Evolutionary conservation across 2,888 invertebrate genomes (phyloP).

Genomic region (Diarsia brunnea): DNA sequence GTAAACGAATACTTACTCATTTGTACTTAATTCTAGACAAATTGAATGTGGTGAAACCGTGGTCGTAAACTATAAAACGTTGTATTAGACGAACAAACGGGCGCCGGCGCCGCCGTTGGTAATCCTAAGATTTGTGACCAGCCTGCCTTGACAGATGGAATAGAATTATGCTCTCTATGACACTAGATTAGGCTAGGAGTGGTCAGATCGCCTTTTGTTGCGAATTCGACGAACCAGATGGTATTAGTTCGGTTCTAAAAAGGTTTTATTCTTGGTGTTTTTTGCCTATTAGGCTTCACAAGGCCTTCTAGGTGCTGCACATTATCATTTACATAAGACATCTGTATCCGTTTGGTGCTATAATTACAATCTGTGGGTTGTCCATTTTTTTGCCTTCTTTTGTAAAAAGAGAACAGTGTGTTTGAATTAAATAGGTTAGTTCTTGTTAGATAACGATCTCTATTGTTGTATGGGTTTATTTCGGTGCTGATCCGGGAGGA

Average conservation of each 20-base stretch:
- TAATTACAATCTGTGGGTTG: conserved; percentile 44
- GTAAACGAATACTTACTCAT: conserved; percentile 50
- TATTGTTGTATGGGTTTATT: conserved; percentile 19
- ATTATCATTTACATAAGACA: conserved; percentile 45
- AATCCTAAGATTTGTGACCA: conserved; percentile 67
- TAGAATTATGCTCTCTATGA: conserved; percentile 44
- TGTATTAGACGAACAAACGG: conserved; percentile 41
- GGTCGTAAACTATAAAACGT: conserved; percentile 53
- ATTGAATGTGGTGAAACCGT: conserved; percentile 59
- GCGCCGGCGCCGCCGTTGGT: conserved; percentile 62
- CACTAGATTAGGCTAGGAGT: conserved; percentile 19
- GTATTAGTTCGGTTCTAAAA: conserved; percentile 39
- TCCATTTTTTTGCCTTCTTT: conserved; percentile 39
- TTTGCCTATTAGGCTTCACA: conserved; percentile 56
- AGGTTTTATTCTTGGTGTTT: conserved; percentile 40
- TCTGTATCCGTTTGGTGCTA: conserved; percentile 45
- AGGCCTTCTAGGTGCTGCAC: conserved; percentile 40
- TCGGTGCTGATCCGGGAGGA: neutral
- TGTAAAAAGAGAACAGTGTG: conserved; percentile 8
- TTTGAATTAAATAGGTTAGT: conserved; percentile 14
- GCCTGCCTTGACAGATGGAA: conserved; percentile 45
- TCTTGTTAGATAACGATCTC: conserved; percentile 19
- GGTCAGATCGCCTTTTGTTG: conserved; percentile 41
- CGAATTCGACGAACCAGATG: conserved; percentile 54
- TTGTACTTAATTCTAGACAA: conserved; percentile 54